A percentile compares a stretch with the other conserved stretches of the same genome.
These are phyloP conservation scores for Ornithoptera alexandrae DNA, from an alignment of 2,888 invertebrate species.

Conservation along the genomic window DNA sequence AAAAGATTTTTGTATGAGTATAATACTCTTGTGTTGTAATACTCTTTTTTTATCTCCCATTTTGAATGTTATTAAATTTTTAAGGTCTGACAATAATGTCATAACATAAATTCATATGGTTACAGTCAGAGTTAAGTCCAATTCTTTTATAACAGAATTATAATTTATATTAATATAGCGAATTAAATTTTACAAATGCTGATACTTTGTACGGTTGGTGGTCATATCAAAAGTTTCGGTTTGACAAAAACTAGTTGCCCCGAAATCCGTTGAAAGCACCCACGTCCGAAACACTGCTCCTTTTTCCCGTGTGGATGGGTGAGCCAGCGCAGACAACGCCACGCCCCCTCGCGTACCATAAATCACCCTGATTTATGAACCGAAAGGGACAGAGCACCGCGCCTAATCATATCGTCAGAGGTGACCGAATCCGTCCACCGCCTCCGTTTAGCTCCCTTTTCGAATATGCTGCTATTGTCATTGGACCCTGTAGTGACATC, in stretches of 20 bases:
- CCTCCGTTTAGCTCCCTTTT: slow-evolving; percentile 4
- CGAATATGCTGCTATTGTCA: slow-evolving; percentile 6
- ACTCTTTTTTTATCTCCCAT: no score
- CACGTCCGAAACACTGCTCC: slow-evolving; percentile 37
- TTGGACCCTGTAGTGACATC: not conserved
- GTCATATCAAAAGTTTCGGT: slow-evolving; percentile 1
- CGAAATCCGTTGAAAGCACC: slow-evolving; percentile 34
- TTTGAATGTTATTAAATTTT: no score
- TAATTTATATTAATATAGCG: not conserved
- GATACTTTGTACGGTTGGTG: not conserved
- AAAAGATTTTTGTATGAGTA: no score
- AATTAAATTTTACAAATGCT: not conserved
- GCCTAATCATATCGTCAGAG: slow-evolving; percentile 31
- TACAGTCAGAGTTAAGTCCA: no score
- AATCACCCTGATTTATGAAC: slow-evolving; percentile 75
- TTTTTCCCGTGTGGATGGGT: slow-evolving; percentile 33
- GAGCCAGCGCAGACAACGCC: slow-evolving; percentile 39
- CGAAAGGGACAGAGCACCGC: slow-evolving; percentile 43
- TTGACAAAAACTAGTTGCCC: slow-evolving; percentile 29
- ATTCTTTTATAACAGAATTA: not conserved
- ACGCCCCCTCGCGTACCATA: slow-evolving; percentile 56
- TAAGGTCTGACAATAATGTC: no score
- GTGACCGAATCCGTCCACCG: slow-evolving; percentile 13
- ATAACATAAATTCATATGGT: no score
- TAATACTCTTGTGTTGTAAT: no score